Evolutionary conservation across 2,888 invertebrate genomes (phyloP).

Genomic region (Brenthis ino): DNA sequence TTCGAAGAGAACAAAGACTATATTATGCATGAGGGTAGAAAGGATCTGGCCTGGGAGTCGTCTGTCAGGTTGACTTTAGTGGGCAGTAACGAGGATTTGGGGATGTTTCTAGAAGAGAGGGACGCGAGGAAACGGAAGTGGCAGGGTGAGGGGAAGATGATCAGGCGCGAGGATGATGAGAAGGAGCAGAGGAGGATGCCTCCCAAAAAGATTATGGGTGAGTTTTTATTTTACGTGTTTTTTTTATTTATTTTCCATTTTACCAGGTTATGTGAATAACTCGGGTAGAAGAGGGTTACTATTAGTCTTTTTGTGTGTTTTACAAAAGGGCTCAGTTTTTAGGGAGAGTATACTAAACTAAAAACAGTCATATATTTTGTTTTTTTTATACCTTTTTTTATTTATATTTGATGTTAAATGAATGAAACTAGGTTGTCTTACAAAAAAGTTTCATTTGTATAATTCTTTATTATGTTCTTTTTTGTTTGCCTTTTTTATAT

Average conservation of each 20-base stretch:
- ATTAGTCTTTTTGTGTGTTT: too few relatives aligned
- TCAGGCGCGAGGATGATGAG: slow-evolving; percentile 68
- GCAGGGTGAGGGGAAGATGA: slow-evolving; percentile 63
- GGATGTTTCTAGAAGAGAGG: slow-evolving; percentile 71
- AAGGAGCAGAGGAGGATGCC: slow-evolving; percentile 71
- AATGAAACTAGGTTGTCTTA: too few relatives aligned
- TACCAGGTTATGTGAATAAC: too few relatives aligned
- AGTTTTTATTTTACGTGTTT: slow-evolving; percentile 45
- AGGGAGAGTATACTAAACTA: too few relatives aligned
- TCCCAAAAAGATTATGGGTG: slow-evolving; percentile 75
- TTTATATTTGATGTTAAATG: too few relatives aligned
- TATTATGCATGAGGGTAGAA: slow-evolving; percentile 66
- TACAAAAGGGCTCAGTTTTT: too few relatives aligned
- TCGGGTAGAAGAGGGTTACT: neutral
- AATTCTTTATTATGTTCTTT: too few relatives aligned
- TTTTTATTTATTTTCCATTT: neutral
- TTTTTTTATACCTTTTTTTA: too few relatives aligned
- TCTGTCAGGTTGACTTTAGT: slow-evolving; percentile 62
- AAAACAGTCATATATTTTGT: too few relatives aligned
- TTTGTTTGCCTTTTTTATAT: too few relatives aligned
- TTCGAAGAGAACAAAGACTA: slow-evolving; percentile 57
- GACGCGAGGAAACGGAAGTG: slow-evolving; percentile 75
- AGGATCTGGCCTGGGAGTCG: slow-evolving; percentile 72
- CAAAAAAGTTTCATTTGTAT: too few relatives aligned
- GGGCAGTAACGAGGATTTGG: slow-evolving; percentile 65